These are phyloP conservation scores for Fregetta grallaria DNA, from an alignment of 2,113 vertebrate species.

Conservation along the genomic window DNA sequence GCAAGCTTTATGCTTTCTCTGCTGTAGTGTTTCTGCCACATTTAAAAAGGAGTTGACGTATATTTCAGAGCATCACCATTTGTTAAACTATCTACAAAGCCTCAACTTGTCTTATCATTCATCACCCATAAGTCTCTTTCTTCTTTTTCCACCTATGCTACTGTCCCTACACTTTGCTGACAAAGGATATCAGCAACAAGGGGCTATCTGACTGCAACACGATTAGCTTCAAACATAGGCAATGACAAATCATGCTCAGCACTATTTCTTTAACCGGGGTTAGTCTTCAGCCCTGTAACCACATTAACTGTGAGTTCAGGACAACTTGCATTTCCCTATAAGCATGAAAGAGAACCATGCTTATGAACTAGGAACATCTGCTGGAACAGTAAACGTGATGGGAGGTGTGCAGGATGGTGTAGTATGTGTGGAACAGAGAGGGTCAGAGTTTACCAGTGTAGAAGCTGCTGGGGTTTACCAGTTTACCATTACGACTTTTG, in stretches of 20 bases:
- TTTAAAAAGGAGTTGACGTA: not conserved
- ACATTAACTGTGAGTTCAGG: not conserved
- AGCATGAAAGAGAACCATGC: not conserved
- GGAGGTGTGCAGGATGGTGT: not conserved
- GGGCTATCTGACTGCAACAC: not conserved
- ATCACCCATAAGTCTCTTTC: not conserved
- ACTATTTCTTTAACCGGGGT: not conserved
- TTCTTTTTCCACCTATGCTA: not conserved
- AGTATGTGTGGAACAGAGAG: not conserved
- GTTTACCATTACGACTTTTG: too few relatives aligned
- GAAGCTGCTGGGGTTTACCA: not conserved
- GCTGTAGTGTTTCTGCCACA: not conserved
- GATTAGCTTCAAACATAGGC: fast-evolving
- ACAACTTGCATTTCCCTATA: not conserved
- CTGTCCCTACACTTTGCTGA: not conserved
- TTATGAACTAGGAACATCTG: not conserved
- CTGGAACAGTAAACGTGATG: not conserved
- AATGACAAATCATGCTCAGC: not conserved
- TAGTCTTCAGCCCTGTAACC: not conserved
- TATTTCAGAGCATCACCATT: not conserved
- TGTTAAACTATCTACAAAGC: not conserved
- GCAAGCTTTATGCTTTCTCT: not conserved
- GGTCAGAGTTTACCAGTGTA: too few relatives aligned
- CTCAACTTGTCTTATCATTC: not conserved
- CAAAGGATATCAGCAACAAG: not conserved